A percentile compares a stretch with the other conserved stretches of the same genome.
Evolutionary conservation across 2,113 vertebrate species (phyloP).

Genomic region (Elephantulus edwardii): DNA sequence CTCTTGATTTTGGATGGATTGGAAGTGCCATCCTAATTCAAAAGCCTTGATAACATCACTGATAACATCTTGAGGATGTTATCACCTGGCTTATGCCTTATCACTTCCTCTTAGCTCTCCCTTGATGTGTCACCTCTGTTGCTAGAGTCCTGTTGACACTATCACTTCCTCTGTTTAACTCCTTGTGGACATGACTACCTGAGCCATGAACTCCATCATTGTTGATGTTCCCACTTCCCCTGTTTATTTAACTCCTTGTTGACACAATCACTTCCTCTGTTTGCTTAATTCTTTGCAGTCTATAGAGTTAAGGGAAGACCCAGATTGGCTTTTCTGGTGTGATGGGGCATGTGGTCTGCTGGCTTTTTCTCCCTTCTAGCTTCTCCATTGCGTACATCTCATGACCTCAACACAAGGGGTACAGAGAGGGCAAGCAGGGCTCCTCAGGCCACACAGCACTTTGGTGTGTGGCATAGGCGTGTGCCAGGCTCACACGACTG

Average conservation of each 20-base stretch:
- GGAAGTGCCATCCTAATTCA: neutral
- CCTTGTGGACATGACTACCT: constrained; percentile 37
- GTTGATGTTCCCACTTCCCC: constrained; percentile 51
- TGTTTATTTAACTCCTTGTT: constrained; percentile 60
- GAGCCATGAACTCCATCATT: neutral
- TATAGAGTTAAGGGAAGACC: constrained; percentile 30
- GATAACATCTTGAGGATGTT: neutral
- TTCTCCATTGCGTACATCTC: neutral
- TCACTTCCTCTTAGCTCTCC: constrained; percentile 45
- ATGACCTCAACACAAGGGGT: neutral
- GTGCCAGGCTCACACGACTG: rapidly evolving
- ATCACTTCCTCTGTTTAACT: constrained; percentile 49
- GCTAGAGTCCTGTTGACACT: constrained; percentile 45
- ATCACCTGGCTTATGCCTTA: constrained; percentile 11
- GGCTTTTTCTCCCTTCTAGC: constrained; percentile 48
- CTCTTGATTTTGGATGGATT: neutral
- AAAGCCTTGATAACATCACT: rapidly evolving
- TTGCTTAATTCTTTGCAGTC: constrained; percentile 64
- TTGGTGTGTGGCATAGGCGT: neutral
- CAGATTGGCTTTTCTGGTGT: neutral
- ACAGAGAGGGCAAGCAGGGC: constrained; percentile 38
- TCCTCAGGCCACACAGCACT: neutral
- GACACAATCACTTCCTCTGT: constrained; percentile 45
- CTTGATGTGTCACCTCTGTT: neutral
- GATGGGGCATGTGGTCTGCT: neutral